A percentile compares a stretch with the other conserved stretches of the same genome.
Evolutionary conservation across 2,113 vertebrate species (phyloP).

Genomic region (Pedionomus torquatus): DNA sequence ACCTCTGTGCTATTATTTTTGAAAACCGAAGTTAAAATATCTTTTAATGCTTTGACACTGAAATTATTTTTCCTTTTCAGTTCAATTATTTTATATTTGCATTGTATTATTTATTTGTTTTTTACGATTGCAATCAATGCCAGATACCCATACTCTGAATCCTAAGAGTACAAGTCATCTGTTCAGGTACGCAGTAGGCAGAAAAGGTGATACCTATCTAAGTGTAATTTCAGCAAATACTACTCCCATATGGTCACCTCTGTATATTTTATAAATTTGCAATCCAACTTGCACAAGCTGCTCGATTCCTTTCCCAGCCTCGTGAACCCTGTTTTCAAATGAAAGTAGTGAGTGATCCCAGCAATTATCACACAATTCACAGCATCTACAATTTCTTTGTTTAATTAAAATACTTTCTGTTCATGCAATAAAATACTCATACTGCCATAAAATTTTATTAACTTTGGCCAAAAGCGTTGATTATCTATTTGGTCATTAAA

Average conservation of each 20-base stretch:
- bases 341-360: neutral
- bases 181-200: neutral
- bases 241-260: neutral
- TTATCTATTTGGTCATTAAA: conserved; percentile 70
- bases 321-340: neutral
- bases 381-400: conserved; percentile 65
- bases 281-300: neutral
- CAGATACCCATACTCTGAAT: neutral
- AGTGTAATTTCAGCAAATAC: neutral
- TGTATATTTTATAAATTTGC: neutral
- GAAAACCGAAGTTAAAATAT: neutral
- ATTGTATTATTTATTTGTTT: too few relatives aligned
- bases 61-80: neutral
- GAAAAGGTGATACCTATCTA: neutral
- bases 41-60: neutral
- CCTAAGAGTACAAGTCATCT: neutral
- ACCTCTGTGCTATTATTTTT: neutral
- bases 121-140: neutral
- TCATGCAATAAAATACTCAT: conserved; percentile 57
- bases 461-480: conserved; percentile 59
- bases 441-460: conserved; percentile 77
- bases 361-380: conserved; percentile 56
- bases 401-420: conserved; percentile 79
- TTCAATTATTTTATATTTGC: neutral
- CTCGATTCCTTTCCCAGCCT: neutral